Conservation (phyloP, 2,113 vertebrate species). For the Dendropsophus ebraccatus region DNA sequence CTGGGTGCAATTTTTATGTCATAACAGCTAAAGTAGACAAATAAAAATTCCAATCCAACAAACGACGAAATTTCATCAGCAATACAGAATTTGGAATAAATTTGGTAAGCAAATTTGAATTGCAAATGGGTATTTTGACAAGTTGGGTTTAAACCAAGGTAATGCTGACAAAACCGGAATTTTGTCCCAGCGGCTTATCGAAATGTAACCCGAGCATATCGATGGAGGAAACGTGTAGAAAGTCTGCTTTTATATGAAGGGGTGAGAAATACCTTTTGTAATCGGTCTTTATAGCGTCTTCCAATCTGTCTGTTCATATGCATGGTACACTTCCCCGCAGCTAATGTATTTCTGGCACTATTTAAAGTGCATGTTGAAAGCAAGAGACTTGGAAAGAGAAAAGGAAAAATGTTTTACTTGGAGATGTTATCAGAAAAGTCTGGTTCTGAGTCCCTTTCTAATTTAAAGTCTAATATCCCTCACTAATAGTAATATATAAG, state of each 20-base stretch:
- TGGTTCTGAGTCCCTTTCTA: conserved; percentile 17
- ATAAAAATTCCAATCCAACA: conserved; percentile 26
- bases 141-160: conserved; percentile 50
- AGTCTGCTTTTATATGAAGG: conserved; percentile 10
- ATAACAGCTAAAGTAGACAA: conserved; percentile 36
- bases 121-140: conserved; percentile 46
- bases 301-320: conserved; percentile 34
- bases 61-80: conserved; percentile 48
- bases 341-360: conserved; percentile 52
- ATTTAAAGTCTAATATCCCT: no score
- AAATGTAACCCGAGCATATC: conserved; percentile 47
- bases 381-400: conserved; percentile 42
- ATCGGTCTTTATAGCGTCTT: conserved; percentile 17
- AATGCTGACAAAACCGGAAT: conserved; percentile 26
- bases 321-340: conserved; percentile 42
- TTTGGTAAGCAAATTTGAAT: conserved; percentile 55
- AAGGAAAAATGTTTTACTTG: conserved; percentile 44
- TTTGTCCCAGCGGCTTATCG: conserved; percentile 37
- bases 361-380: conserved; percentile 48
- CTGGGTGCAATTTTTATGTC: conserved; percentile 54
- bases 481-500: no score
- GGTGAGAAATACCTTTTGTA: conserved; percentile 45
- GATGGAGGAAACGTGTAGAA: conserved; percentile 5
- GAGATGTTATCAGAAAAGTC: conserved; percentile 48
- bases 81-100: conserved; percentile 42